Conservation (phyloP, 1,140 invertebrate species). For the Drosophila kepulauana region DNA sequence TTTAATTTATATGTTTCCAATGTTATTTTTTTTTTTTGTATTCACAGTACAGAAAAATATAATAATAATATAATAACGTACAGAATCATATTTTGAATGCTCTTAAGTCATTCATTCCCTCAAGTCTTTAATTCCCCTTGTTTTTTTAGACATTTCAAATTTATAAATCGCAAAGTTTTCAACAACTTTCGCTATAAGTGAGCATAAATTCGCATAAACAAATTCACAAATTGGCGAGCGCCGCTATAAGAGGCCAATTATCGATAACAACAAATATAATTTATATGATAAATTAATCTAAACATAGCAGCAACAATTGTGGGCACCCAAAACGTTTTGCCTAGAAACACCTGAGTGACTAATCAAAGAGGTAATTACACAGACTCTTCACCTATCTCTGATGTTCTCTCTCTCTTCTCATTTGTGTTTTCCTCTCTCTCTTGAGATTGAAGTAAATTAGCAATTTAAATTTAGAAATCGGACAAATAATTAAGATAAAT, state of each 20-base stretch:
- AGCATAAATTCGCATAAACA: constrained; percentile 77
- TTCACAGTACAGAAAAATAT: too few relatives aligned
- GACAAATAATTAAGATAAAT: constrained; percentile 63
- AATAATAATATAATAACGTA: too few relatives aligned
- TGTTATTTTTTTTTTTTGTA: too few relatives aligned
- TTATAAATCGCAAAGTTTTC: constrained; percentile 5
- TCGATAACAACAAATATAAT: constrained; percentile 62
- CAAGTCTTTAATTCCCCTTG: not conserved
- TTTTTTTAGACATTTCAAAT: not conserved
- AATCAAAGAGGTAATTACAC: constrained; percentile 38
- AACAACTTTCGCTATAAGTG: constrained; percentile 59
- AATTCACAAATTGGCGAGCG: constrained; percentile 65
- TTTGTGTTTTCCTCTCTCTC: not conserved
- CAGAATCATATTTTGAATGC: too few relatives aligned
- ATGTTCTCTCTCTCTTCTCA: constrained; percentile 9
- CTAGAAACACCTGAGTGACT: constrained; percentile 77
- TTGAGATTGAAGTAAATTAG: constrained; percentile 57
- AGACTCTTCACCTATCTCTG: not conserved
- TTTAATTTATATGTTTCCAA: too few relatives aligned
- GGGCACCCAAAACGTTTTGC: constrained; percentile 12
- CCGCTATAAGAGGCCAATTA: constrained; percentile 53
- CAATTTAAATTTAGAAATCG: constrained; percentile 62
- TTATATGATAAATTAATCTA: constrained; percentile 60
- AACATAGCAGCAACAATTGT: constrained; percentile 51
- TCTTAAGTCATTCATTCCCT: not conserved